Base-by-base conservation (phyloP, 2,113 vertebrate species). In the Epinephelus fuscoguttatus region DNA sequence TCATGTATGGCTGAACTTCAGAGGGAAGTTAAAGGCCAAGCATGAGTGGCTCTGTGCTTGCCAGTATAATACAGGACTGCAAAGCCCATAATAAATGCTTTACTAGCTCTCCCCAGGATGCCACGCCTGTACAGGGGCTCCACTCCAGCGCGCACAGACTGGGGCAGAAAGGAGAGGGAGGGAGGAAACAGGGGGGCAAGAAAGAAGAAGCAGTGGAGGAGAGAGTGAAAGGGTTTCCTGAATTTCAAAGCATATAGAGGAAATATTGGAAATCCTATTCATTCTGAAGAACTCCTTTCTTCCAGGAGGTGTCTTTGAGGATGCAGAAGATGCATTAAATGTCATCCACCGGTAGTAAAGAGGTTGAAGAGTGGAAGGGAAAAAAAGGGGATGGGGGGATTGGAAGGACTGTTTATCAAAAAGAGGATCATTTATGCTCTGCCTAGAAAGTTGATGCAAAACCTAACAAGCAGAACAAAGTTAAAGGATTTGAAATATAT, bases 11-110 rank as follows among this genome's bases (percentile, higher is more conserved):
- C 93, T 95, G 93, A 94, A 95, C 93, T 95, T 96, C 94, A 95
- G 91, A 95, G 92, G 93, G 88, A 94, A 95, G 94, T 95, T 97
- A 97, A 97, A 97, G 96, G 97, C 96, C 97, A 98, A 96, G 97
- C 97, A 96, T 90, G 95, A 97, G 96, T 96, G 96, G 95, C 94
- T 97, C 96, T 94, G 94, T 94, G 96, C 95, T 96, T 94, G 96
- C 92, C 93, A 96, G 95, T 95, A 96, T 97, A 98, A 98, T 97
- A 96, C 96, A 96, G 95, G 95, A 96, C 95, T 97, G 97, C 95
- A 97, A 94, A 98, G 97, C 96, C 83, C 91, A 95, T 97, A 98
- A 96, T 97, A 97, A 97, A 98, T 96, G 96, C 96, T 98, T 98
- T 98, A 96, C 96, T 97, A 93, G 96, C 95, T 95, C 96, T 97